phyloP scores from a whole-genome alignment of 2,113 vertebrate species.

The Ptilonorhynchus violaceus region DNA sequence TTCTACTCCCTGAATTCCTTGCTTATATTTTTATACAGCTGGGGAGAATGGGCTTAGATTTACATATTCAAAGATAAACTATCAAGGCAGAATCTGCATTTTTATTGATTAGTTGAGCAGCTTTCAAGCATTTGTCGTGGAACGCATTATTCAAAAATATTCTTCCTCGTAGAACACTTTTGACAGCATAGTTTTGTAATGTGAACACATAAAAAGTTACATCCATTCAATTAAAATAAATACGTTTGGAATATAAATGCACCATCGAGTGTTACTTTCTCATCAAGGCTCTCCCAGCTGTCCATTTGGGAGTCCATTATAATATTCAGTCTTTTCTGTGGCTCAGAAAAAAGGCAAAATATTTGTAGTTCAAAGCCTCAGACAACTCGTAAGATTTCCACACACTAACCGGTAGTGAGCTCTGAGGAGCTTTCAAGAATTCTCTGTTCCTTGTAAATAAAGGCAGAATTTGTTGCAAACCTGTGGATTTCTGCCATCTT shows the following conservation, averaged over 20 bases:
- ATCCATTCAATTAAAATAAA: not conserved
- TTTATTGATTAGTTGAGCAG: not conserved
- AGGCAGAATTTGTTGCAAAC: not conserved
- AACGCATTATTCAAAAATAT: not conserved
- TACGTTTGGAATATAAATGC: not conserved
- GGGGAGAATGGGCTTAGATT: not conserved
- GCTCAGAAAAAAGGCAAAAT: not conserved
- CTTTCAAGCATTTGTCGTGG: not conserved
- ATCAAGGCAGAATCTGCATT: not conserved
- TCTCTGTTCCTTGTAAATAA: not conserved
- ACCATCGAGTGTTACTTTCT: not conserved
- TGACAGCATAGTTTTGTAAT: not conserved
- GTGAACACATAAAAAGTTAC: not conserved
- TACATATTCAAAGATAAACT: not conserved
- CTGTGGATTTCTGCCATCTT: not conserved
- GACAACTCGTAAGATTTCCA: not conserved
- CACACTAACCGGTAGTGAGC: not conserved
- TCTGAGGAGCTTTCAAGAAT: not conserved
- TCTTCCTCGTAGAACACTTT: not conserved
- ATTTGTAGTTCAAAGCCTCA: not conserved
- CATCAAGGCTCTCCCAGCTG: not conserved
- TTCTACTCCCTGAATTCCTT: not conserved
- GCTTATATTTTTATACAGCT: not conserved
- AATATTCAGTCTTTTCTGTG: not conserved
- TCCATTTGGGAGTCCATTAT: not conserved